Evolutionary conservation across 2,113 vertebrate species (phyloP).

Genomic region (Amphiprion percula): DNA sequence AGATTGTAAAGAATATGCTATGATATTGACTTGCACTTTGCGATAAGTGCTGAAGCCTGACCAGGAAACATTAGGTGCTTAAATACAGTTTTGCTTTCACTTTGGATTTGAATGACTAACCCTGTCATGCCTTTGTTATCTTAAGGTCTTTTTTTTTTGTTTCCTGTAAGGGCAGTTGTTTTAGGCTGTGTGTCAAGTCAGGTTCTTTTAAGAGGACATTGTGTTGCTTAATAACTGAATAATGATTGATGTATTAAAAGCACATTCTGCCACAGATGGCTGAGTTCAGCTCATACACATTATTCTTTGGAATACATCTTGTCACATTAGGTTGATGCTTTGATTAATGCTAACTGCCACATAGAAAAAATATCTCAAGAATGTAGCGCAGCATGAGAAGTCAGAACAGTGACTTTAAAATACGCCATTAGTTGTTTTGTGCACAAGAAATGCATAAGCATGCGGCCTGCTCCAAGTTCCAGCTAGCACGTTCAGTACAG

Average conservation of each 20-base stretch:
- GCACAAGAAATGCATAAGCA: neutral
- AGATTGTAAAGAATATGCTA: conserved; percentile 20
- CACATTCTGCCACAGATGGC: conserved; percentile 36
- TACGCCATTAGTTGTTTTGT: neutral
- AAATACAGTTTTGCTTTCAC: conserved; percentile 67
- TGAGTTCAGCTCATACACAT: conserved; percentile 13
- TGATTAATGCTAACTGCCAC: conserved; percentile 37
- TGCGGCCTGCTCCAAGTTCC: conserved; percentile 12
- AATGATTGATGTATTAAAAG: conserved; percentile 65
- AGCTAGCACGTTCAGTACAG: neutral
- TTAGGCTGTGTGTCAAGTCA: conserved; percentile 28
- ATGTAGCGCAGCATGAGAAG: neutral
- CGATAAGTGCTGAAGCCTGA: neutral
- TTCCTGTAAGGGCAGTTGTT: conserved; percentile 25
- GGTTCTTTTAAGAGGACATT: neutral
- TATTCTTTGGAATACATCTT: conserved; percentile 12
- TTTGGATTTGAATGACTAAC: conserved; percentile 35
- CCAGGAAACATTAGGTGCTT: conserved; percentile 38
- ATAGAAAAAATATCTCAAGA: neutral
- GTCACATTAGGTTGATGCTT: conserved; percentile 23
- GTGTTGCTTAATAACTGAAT: conserved; percentile 10
- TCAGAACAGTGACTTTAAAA: neutral
- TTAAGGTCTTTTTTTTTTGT: neutral
- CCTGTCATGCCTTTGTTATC: conserved; percentile 40
- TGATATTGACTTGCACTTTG: conserved; percentile 25